A percentile compares a stretch with the other conserved stretches of the same genome.
Conservation (phyloP, 2,797 vertebrate genomes). For the Chromis chromis region DNA sequence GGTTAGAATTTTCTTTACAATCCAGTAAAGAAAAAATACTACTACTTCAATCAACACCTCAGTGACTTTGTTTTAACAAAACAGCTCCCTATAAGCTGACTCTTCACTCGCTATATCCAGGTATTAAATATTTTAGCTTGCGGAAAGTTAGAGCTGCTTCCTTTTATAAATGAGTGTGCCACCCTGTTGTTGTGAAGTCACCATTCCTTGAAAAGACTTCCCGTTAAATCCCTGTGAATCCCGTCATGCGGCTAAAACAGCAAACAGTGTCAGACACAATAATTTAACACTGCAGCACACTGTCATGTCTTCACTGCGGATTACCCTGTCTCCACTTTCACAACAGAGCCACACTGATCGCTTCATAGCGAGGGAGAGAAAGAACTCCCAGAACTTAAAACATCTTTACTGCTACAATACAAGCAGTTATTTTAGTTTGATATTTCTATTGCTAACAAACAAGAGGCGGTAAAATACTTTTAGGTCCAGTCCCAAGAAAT, state of each 20-base stretch:
- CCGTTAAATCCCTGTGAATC: constrained; percentile 56
- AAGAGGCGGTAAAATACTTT: constrained; percentile 3
- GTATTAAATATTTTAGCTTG: constrained; percentile 25
- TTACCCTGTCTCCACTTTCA: constrained; percentile 51
- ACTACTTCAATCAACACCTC: not conserved
- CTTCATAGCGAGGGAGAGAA: constrained; percentile 4
- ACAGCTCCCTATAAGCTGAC: not conserved
- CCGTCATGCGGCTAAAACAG: constrained; percentile 46
- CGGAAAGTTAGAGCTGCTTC: constrained; percentile 6
- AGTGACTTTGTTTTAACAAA: constrained; percentile 3
- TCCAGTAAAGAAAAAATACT: not conserved
- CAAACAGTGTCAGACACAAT: constrained; percentile 57
- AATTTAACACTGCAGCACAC: constrained; percentile 50
- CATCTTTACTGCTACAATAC: constrained; percentile 11
- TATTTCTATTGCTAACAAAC: constrained; percentile 12
- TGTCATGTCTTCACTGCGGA: constrained; percentile 58
- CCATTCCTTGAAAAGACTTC: constrained; percentile 56
- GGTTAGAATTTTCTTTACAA: not conserved
- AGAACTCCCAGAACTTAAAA: not conserved
- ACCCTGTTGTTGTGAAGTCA: constrained; percentile 49
- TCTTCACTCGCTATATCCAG: constrained; percentile 28
- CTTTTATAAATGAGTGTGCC: constrained; percentile 28
- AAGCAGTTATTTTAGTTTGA: constrained; percentile 11
- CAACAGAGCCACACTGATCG: constrained; percentile 33
- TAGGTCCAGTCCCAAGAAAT: constrained; percentile 2